phyloP scores from a whole-genome alignment of 1,140 invertebrate species.

The Bombus impatiens region DNA sequence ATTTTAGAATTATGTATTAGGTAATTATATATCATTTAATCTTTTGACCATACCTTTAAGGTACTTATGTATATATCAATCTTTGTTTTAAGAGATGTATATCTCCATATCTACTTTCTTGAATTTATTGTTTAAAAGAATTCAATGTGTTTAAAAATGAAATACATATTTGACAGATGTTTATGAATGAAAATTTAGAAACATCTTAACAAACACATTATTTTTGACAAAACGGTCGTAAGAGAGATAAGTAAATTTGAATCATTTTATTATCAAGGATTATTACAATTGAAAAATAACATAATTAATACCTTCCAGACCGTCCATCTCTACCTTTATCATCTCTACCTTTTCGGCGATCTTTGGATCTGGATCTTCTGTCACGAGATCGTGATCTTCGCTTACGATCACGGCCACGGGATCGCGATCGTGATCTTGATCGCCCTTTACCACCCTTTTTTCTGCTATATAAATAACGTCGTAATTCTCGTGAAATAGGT shows the following conservation, averaged over 20 bases:
- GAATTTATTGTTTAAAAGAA: constrained; percentile 17
- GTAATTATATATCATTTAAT: background rate
- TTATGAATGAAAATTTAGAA: constrained; percentile 30
- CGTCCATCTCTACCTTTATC: constrained; percentile 81
- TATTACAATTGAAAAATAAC: constrained; percentile 38
- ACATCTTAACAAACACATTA: background rate
- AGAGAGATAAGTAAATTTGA: constrained; percentile 19
- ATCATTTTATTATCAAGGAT: constrained; percentile 39
- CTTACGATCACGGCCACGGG: constrained; percentile 74
- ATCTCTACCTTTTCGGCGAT: constrained; percentile 72
- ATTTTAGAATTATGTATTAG: background rate
- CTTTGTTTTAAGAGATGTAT: constrained; percentile 8
- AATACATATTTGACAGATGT: constrained; percentile 1
- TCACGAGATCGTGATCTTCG: constrained; percentile 81
- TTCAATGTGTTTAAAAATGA: background rate
- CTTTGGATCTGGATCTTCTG: constrained; percentile 78
- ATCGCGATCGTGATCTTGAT: constrained; percentile 77
- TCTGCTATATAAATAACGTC: constrained; percentile 85
- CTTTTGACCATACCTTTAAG: background rate
- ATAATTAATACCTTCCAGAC: constrained; percentile 80
- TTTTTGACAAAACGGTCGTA: constrained; percentile 7
- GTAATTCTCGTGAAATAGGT: constrained; percentile 95
- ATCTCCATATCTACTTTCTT: background rate
- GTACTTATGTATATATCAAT: constrained; percentile 5
- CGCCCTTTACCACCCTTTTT: constrained; percentile 80